Conservation (phyloP, 2,888 invertebrate species). For the Pharmacophagus antenor region DNA sequence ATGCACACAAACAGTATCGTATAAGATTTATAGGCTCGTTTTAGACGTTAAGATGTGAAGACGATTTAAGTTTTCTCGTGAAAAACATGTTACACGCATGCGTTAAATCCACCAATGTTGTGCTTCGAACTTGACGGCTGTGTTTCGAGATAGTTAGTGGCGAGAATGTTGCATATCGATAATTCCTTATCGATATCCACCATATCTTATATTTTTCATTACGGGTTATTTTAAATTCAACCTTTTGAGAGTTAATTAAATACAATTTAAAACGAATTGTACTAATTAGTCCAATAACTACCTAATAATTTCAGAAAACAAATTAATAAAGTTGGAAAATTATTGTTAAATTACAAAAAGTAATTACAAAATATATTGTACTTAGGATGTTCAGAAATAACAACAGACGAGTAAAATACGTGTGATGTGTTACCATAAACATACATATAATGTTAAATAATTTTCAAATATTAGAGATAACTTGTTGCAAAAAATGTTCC, state of each 20-base stretch:
- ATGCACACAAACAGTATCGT: constrained; percentile 15
- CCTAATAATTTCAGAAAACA: too few species aligned
- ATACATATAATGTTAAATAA: too few species aligned
- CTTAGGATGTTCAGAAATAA: too few species aligned
- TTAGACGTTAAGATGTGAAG: constrained; percentile 27
- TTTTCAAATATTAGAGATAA: too few species aligned
- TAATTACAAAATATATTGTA: too few species aligned
- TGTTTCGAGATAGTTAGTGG: constrained; percentile 16
- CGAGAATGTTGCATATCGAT: constrained; percentile 11
- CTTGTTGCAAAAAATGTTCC: too few species aligned
- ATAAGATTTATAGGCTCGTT: constrained; percentile 26
- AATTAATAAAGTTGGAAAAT: too few species aligned
- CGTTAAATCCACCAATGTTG: constrained; percentile 27
- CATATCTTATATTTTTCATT: neutral
- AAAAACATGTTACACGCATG: constrained; percentile 30
- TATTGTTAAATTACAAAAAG: too few species aligned
- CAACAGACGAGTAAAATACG: too few species aligned
- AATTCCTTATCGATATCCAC: constrained; percentile 12
- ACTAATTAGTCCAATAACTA: too few species aligned
- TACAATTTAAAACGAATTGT: too few species aligned
- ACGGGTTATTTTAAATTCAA: neutral
- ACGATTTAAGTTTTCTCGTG: constrained; percentile 28
- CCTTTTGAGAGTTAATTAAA: neutral
- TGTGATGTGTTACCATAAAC: too few species aligned
- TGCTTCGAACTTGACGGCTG: constrained; percentile 17